These are phyloP conservation scores for Phyllotreta striolata DNA, from an alignment of 2,888 invertebrate genomes.

Conservation along the genomic window DNA sequence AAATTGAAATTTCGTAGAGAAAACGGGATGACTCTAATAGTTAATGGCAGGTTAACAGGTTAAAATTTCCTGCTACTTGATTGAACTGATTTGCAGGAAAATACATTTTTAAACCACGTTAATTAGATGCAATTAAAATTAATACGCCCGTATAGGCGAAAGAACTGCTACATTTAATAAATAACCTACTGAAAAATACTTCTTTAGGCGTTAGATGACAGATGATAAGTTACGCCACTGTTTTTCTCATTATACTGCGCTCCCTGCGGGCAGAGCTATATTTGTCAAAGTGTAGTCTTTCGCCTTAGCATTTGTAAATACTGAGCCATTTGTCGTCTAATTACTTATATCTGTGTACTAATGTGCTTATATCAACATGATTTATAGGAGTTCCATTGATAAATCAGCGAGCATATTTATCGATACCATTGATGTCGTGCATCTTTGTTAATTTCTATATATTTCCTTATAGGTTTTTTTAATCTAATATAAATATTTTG, in stretches of 20 bases:
- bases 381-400: constrained; percentile 49
- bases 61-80: not conserved
- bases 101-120: no score
- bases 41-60: constrained; percentile 7
- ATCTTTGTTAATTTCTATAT: constrained; percentile 42
- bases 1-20: constrained; percentile 40
- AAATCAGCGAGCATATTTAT: constrained; percentile 52
- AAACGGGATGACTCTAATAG: constrained; percentile 4
- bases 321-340: constrained; percentile 52
- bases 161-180: not conserved
- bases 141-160: no score
- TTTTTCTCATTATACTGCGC: constrained; percentile 31
- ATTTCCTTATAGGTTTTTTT: constrained; percentile 40
- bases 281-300: constrained; percentile 42
- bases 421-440: constrained; percentile 46
- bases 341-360: constrained; percentile 49
- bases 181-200: not conserved
- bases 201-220: constrained; percentile 4
- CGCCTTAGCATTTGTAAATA: constrained; percentile 48
- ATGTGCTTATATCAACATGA: constrained; percentile 52
- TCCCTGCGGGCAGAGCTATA: constrained; percentile 34
- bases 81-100: no score
- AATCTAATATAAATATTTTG: not conserved
- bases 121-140: no score
- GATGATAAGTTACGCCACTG: constrained; percentile 30